Evolutionary conservation across 2,888 invertebrate species (phyloP).

Genomic region (Disparrhopalites patrizii): DNA sequence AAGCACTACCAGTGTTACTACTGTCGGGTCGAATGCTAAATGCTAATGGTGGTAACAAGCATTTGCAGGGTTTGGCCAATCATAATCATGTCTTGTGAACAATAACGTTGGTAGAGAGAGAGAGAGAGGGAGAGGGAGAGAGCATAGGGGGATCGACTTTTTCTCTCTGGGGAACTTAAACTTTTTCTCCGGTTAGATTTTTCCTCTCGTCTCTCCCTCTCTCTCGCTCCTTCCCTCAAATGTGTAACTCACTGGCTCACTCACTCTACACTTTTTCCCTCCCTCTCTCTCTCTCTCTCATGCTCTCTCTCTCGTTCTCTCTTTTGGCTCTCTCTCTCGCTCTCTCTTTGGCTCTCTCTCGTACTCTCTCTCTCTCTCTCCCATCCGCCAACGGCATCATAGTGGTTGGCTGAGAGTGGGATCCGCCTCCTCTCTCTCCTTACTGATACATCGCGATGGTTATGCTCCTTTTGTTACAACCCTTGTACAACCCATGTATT

Average conservation of each 20-base stretch:
- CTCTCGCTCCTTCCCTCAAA: too few relatives aligned
- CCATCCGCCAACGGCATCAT: constrained; percentile 46
- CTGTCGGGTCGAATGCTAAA: constrained; percentile 47
- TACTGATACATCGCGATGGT: constrained; percentile 46
- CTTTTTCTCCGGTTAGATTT: constrained; percentile 38
- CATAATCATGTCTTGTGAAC: constrained; percentile 49
- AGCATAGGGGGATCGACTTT: constrained; percentile 34
- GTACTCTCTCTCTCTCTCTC: too few relatives aligned
- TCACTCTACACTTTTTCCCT: too few relatives aligned
- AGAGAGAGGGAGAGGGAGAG: too few relatives aligned
- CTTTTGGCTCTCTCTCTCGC: too few relatives aligned
- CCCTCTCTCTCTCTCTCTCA: too few relatives aligned
- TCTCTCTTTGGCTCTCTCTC: too few relatives aligned
- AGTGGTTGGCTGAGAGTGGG: constrained; percentile 42
- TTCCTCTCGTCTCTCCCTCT: too few relatives aligned
- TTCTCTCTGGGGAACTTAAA: constrained; percentile 41
- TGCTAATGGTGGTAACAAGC: constrained; percentile 49
- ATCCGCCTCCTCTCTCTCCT: constrained; percentile 36
- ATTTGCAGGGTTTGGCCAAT: constrained; percentile 48
- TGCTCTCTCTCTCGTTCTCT: too few relatives aligned
- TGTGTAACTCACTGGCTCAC: too few relatives aligned
- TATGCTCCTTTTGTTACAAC: constrained; percentile 48
- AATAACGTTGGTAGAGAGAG: constrained; percentile 46
- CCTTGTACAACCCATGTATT: constrained; percentile 47
- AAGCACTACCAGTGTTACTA: constrained; percentile 43